These are phyloP conservation scores for Pinna nobilis DNA, from an alignment of 1,140 invertebrate genomes.

Conservation along the genomic window DNA sequence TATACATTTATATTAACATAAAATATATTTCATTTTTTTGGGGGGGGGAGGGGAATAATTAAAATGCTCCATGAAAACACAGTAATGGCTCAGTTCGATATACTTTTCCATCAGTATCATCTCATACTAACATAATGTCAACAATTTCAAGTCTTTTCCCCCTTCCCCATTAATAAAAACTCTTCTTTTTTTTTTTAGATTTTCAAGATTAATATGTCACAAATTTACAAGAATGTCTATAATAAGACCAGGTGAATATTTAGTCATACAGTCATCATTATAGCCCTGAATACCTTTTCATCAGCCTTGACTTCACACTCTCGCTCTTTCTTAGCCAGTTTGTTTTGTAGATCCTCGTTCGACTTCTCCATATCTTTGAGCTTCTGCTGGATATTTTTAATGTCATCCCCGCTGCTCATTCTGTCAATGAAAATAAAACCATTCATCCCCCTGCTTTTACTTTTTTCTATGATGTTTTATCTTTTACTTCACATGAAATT, in stretches of 20 bases:
- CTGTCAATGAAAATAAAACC: constrained; percentile 18
- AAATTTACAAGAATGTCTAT: too few species aligned
- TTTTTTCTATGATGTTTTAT: too few species aligned
- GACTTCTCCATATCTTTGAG: constrained; percentile 92
- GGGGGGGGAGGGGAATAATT: background rate
- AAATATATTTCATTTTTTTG: background rate
- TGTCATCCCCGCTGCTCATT: constrained; percentile 85
- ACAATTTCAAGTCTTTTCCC: too few species aligned
- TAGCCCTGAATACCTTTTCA: constrained; percentile 82
- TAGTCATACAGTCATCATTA: background rate
- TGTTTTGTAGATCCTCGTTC: constrained; percentile 89
- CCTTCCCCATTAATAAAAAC: too few species aligned
- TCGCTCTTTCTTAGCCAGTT: constrained; percentile 93
- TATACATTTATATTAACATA: background rate
- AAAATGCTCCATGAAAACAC: background rate
- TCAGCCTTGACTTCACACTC: constrained; percentile 91
- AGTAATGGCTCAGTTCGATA: background rate
- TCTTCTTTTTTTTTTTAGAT: too few species aligned
- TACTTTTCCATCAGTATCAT: background rate
- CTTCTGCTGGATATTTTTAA: constrained; percentile 89
- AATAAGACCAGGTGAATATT: background rate
- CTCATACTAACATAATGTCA: background rate
- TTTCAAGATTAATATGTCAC: too few species aligned
- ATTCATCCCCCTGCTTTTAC: too few species aligned
- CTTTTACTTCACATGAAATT: too few species aligned